A percentile compares a stretch with the other conserved stretches of the same genome.
phyloP scores from a whole-genome alignment of 92 coral and sea anemone species.

The Parazoanthus atlanticus region DNA sequence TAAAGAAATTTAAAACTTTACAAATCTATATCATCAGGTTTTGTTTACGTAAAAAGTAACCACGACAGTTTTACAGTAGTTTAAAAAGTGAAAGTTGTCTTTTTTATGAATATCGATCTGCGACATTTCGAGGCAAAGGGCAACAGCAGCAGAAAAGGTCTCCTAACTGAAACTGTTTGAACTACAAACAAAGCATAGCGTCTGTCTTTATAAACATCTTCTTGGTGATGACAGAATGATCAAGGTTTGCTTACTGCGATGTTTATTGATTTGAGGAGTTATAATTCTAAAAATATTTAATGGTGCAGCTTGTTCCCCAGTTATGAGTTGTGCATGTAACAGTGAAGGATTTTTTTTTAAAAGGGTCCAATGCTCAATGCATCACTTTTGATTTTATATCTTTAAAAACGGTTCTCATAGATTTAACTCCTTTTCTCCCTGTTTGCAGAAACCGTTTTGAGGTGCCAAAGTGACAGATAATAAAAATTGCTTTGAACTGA shows the following conservation, averaged over 20 bases:
- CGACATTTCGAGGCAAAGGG: neutral
- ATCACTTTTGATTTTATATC: too few relatives aligned
- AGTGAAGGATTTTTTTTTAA: neutral
- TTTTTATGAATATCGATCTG: neutral
- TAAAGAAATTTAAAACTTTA: too few relatives aligned
- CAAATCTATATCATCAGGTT: too few relatives aligned
- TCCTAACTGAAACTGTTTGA: neutral
- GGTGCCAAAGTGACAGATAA: neutral
- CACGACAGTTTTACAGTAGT: neutral
- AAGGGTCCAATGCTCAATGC: too few relatives aligned
- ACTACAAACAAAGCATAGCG: neutral
- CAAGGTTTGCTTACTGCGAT: neutral
- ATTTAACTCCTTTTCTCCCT: too few relatives aligned
- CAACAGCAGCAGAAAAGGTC: neutral
- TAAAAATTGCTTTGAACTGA: neutral
- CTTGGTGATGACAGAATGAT: neutral
- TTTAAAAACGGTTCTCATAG: too few relatives aligned
- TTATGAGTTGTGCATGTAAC: too few relatives aligned
- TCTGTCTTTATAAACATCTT: neutral
- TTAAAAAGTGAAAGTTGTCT: neutral
- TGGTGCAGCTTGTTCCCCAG: neutral
- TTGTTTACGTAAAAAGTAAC: neutral
- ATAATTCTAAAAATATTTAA: too few relatives aligned
- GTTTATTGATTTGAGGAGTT: neutral
- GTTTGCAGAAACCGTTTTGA: neutral